Evolutionary conservation across 2,888 invertebrate species (phyloP).

Genomic region (Lepidocyrtinus sp.): DNA sequence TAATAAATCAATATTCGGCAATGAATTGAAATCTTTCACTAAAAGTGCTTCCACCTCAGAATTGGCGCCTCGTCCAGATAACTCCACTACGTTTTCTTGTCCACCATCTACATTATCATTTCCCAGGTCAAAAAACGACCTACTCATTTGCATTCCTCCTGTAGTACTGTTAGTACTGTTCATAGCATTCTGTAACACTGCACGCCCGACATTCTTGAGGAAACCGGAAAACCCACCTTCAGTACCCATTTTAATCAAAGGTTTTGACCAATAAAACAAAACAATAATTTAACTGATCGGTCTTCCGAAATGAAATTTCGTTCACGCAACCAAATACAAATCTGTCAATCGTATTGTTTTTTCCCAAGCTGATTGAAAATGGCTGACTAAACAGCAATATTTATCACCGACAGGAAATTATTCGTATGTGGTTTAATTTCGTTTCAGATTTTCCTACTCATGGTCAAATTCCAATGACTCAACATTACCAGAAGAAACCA

Average conservation of each 20-base stretch:
- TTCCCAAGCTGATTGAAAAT: not conserved
- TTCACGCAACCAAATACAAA: too few species aligned
- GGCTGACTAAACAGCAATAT: not conserved
- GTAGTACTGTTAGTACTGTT: constrained; percentile 22
- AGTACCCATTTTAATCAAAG: not conserved
- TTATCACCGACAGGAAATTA: not conserved
- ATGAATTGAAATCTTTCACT: not conserved
- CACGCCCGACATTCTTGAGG: not conserved
- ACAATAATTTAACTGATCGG: not conserved
- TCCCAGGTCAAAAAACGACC: constrained; percentile 26
- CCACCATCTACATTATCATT: not conserved
- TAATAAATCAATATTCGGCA: not conserved
- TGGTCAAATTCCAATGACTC: too few species aligned
- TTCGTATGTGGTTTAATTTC: not conserved
- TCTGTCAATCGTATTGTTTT: too few species aligned
- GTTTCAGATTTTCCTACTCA: too few species aligned
- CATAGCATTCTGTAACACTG: constrained; percentile 30
- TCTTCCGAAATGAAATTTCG: too few species aligned
- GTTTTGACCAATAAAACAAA: not conserved
- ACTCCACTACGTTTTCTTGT: constrained; percentile 23
- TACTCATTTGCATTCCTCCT: not conserved
- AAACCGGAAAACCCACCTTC: constrained; percentile 24
- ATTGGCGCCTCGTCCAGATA: constrained; percentile 30
- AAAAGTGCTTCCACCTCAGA: constrained; percentile 11
- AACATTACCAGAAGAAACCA: too few species aligned